Base-by-base conservation (phyloP, 2,797 vertebrate species). In the Rousettus madagascariensis region DNA sequence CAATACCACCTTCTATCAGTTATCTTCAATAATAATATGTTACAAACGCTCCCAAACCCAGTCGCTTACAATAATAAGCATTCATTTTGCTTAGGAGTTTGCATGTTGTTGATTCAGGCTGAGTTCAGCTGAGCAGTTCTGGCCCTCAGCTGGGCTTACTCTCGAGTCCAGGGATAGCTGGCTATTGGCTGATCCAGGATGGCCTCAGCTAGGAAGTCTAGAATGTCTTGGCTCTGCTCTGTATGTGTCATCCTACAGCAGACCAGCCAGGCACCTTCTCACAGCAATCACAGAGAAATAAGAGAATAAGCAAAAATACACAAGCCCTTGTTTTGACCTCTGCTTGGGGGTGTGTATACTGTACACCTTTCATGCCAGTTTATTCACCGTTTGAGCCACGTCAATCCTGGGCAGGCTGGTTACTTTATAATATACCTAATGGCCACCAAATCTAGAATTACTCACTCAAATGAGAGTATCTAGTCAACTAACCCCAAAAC, bases 71-170 rank as follows among this genome's bases (percentile, higher is more conserved):
- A 79, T 33, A 57, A 46, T 5, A 68, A 69, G 12, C 3, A 77
- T 49, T 88, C 43, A 12, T 49, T 86, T 86, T 77, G 15, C 28
- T 38, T 41, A 49, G 3, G 24, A 16, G 10, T 59, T n/a, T 36
- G 3, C 69, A 5, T 15, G 30, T 49, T 92, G 46, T 71, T 57
- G 13, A 43, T 51, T 24, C 57, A 69, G 24, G 22, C 41, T 20
- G 3, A 2, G 1, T 38, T 65, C 17, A 8, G 3, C 26, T n/a
- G 1, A n/a, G 2, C 24, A 36, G 3, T 43, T 68, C 6, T 19
- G 28, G 83, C 36, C 59, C 59, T 89, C 49, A 49, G 49, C 49
- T 49, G 15, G 15, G 49, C 11, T 89, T 68, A 26, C 7, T n/a
- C 12, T 86, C 12, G 11, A 19, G 10, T 59, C 30, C 53, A 0